Conservation (phyloP, 2,113 vertebrate genomes). For the Tichodroma muraria region DNA sequence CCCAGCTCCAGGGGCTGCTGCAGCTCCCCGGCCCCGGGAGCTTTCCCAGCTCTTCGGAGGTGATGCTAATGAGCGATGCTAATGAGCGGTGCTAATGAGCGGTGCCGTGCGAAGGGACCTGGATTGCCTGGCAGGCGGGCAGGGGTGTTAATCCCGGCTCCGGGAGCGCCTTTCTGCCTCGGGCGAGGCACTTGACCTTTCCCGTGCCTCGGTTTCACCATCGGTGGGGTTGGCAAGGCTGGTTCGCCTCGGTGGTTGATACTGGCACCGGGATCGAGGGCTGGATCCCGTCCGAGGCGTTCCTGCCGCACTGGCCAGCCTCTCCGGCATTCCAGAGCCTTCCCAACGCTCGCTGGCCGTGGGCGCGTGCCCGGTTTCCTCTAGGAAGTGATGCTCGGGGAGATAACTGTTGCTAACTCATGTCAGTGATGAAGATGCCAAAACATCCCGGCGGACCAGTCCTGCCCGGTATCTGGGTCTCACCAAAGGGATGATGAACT, state of each 20-base stretch:
- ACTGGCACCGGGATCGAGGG: background rate
- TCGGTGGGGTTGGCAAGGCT: background rate
- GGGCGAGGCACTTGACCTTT: background rate
- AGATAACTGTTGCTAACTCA: slow-evolving; percentile 16
- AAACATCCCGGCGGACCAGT: slow-evolving; percentile 24
- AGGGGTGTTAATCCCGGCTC: background rate
- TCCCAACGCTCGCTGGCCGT: background rate
- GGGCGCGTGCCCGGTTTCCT: background rate
- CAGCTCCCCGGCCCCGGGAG: background rate
- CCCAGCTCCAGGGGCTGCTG: slow-evolving; percentile 2
- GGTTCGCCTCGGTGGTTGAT: background rate
- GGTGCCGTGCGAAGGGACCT: background rate
- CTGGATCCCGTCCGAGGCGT: background rate
- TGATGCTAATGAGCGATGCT: background rate
- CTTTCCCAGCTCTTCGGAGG: background rate
- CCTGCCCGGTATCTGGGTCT: slow-evolving; percentile 21
- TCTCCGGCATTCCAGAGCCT: background rate
- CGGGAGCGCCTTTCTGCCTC: background rate
- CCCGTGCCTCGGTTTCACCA: background rate
- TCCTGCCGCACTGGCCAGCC: background rate
- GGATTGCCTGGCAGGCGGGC: background rate
- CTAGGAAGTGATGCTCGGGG: background rate
- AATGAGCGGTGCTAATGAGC: background rate
- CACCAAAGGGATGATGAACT: background rate
- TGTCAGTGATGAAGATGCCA: background rate